Conservation (phyloP, 2,888 invertebrate species). For the Eucera pruinosa region DNA sequence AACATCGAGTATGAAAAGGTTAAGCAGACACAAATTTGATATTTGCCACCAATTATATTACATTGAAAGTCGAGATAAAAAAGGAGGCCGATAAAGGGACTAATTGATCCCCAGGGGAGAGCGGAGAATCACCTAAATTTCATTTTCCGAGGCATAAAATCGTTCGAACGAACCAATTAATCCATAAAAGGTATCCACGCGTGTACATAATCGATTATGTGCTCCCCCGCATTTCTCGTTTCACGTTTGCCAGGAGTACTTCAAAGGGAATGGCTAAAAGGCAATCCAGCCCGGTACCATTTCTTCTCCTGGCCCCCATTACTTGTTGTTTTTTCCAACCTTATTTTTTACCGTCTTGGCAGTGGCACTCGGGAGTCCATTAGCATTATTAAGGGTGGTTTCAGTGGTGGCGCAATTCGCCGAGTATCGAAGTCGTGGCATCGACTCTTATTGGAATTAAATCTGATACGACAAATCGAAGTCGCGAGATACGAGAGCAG, state of each 20-base stretch:
- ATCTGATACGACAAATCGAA: constrained; percentile 41
- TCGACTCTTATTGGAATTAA: constrained; percentile 56
- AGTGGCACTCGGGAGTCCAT: constrained; percentile 56
- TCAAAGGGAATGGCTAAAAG: constrained; percentile 43
- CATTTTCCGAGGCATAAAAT: neutral
- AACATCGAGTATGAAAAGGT: too few species aligned
- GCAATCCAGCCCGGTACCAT: constrained; percentile 1
- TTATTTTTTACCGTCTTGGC: constrained; percentile 38
- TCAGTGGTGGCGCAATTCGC: neutral
- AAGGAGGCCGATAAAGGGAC: neutral
- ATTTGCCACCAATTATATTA: neutral
- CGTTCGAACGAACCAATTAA: constrained; percentile 30
- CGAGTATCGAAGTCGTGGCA: constrained; percentile 4
- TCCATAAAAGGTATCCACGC: constrained; percentile 18
- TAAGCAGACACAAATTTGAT: neutral
- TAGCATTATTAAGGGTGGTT: constrained; percentile 62
- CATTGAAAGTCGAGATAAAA: too few species aligned
- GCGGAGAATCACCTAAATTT: neutral
- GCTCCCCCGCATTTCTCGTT: constrained; percentile 18
- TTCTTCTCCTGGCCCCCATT: constrained; percentile 3
- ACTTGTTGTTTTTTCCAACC: constrained; percentile 30
- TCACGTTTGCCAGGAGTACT: constrained; percentile 18
- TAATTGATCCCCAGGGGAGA: neutral
- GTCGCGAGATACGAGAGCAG: constrained; percentile 10
- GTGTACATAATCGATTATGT: constrained; percentile 28